Evolutionary conservation across 2,113 vertebrate genomes (phyloP).

Genomic region (Hyla sarda): DNA sequence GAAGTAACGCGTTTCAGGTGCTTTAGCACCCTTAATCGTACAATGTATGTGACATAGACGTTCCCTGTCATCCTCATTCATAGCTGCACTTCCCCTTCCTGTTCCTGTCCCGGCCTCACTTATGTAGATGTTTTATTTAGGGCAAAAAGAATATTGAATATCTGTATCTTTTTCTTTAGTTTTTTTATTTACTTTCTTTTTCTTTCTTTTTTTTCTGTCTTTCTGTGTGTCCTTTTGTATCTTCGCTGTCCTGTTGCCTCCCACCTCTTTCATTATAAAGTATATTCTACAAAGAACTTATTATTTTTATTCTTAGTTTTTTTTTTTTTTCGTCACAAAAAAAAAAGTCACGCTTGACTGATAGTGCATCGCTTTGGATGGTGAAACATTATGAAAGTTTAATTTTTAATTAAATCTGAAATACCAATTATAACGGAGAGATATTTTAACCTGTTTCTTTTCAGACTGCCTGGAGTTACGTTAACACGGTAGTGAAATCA

Average conservation of each 20-base stretch:
- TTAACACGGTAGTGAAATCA: constrained; percentile 82
- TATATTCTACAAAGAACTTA: constrained; percentile 75
- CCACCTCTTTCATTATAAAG: constrained; percentile 77
- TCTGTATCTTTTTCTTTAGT: constrained; percentile 44
- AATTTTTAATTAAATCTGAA: constrained; percentile 91
- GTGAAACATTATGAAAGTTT: constrained; percentile 90
- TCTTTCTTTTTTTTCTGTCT: not conserved
- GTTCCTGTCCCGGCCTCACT: not conserved
- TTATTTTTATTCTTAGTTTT: too few species aligned
- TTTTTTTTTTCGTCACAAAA: constrained; percentile 69
- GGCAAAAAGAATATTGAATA: not conserved
- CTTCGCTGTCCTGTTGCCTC: constrained; percentile 44
- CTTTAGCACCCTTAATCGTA: too few species aligned
- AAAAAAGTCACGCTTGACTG: constrained; percentile 81
- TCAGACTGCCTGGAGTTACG: constrained; percentile 85
- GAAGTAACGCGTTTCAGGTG: too few species aligned
- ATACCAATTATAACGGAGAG: constrained; percentile 89
- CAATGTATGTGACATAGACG: not conserved
- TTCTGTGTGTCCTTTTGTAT: constrained; percentile 45
- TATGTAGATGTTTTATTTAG: constrained; percentile 14
- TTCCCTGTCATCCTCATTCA: not conserved
- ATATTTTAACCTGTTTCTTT: constrained; percentile 90
- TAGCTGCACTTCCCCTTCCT: not conserved
- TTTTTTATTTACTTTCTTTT: not conserved
- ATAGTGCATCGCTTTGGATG: constrained; percentile 87